These are phyloP conservation scores for Philypnodon macrostomus DNA, from an alignment of 2,797 vertebrate species.

Conservation along the genomic window DNA sequence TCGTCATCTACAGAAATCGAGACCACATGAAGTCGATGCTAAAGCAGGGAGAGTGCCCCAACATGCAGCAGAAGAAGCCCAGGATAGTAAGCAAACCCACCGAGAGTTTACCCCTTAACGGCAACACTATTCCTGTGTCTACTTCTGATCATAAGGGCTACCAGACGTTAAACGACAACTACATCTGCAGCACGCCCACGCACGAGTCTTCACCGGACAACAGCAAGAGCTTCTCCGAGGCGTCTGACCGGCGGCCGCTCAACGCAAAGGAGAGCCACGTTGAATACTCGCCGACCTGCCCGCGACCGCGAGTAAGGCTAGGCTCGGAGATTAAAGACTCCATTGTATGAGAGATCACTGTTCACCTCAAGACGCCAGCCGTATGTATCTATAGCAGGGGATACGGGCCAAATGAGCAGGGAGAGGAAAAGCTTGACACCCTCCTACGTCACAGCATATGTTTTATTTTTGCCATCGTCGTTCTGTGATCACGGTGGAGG, in stretches of 20 bases:
- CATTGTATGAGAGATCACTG: constrained; percentile 80
- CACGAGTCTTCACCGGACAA: constrained; percentile 81
- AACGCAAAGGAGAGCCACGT: constrained; percentile 87
- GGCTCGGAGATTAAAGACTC: constrained; percentile 96
- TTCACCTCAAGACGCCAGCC: constrained; percentile 16
- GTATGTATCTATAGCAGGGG: constrained; percentile 46
- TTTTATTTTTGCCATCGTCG: constrained; percentile 55
- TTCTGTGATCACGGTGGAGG: constrained; percentile 61
- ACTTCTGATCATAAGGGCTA: constrained; percentile 93
- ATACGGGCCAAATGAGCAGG: constrained; percentile 44
- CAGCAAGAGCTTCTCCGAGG: constrained; percentile 84
- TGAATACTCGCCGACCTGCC: constrained; percentile 85
- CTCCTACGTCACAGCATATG: constrained; percentile 53
- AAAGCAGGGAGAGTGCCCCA: constrained; percentile 80
- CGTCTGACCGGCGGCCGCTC: constrained; percentile 87
- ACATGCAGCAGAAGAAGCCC: constrained; percentile 81
- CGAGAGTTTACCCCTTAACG: constrained; percentile 87
- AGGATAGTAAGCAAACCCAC: constrained; percentile 75
- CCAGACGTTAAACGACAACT: constrained; percentile 92
- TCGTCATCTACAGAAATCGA: constrained; percentile 83
- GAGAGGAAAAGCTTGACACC: constrained; percentile 54
- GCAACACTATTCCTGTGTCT: constrained; percentile 77
- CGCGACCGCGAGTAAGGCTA: constrained; percentile 87
- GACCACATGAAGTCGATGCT: constrained; percentile 86
- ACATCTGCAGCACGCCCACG: constrained; percentile 83